Conservation (phyloP, 35 echinoderm and acorn worm species). For the Apostichopus californicus region DNA sequence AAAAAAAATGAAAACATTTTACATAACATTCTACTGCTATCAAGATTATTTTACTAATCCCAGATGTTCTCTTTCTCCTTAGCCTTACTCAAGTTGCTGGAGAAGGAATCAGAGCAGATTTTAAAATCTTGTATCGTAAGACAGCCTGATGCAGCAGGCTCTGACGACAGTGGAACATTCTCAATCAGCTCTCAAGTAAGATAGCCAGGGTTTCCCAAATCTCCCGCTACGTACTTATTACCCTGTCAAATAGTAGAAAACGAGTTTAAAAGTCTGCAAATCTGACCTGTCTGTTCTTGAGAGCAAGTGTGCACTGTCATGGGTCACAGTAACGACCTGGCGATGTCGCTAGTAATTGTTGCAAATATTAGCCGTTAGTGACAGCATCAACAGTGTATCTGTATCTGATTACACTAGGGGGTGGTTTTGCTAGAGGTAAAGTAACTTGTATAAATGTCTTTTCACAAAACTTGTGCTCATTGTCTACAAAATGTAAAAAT, state of each 20-base stretch:
- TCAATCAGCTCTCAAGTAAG: slow-evolving; percentile 47
- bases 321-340: no score
- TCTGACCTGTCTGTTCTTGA: background rate
- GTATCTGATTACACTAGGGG: background rate
- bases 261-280: background rate
- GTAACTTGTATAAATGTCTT: no score
- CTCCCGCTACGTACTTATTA: background rate
- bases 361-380: no score
- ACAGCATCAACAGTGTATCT: no score
- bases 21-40: no score
- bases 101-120: slow-evolving; percentile 73
- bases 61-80: background rate
- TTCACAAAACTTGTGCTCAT: no score
- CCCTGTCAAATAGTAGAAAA: background rate
- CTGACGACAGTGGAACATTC: slow-evolving; percentile 83
- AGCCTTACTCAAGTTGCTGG: slow-evolving; percentile 89
- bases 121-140: slow-evolving; percentile 80
- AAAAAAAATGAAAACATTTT: no score
- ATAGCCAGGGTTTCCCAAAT: background rate
- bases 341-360: no score
- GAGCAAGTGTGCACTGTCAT: no score
- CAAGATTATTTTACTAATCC: no score
- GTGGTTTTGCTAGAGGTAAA: background rate
- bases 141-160: slow-evolving; percentile 75
- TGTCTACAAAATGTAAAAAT: no score